phyloP scores from a whole-genome alignment of 2,888 invertebrate genomes.

The Nemapogon koenigi region DNA sequence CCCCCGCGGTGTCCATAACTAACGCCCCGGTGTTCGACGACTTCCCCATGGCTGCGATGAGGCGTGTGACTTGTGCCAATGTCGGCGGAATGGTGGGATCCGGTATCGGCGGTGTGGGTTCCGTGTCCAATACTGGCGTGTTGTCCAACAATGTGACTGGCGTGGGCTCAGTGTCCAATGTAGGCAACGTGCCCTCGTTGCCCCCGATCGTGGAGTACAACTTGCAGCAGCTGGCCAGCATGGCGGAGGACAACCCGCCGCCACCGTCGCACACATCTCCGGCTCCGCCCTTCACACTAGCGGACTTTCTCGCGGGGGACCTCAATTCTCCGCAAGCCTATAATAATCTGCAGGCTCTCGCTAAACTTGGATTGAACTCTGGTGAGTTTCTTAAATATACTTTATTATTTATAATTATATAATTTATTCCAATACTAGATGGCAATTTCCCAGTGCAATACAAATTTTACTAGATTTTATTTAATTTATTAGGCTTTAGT shows the following conservation, averaged over 20 bases:
- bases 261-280: constrained; percentile 62
- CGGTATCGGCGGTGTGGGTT: constrained; percentile 29
- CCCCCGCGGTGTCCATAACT: constrained; percentile 61
- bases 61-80: constrained; percentile 42
- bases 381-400: constrained; percentile 45
- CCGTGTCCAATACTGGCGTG: constrained; percentile 30
- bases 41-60: constrained; percentile 59
- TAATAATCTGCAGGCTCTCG: constrained; percentile 88
- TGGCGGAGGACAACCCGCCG: constrained; percentile 73
- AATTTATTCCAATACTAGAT: too few relatives aligned
- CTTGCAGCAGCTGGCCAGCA: constrained; percentile 81
- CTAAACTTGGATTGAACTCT: constrained; percentile 80
- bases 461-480: too few relatives aligned
- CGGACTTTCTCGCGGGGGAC: constrained; percentile 79
- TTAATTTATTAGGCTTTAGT: too few relatives aligned
- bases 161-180: constrained; percentile 31
- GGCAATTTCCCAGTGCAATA: too few relatives aligned
- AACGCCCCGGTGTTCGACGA: constrained; percentile 82
- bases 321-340: constrained; percentile 76
- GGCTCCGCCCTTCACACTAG: constrained; percentile 74
- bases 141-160: constrained; percentile 33
- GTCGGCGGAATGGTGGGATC: constrained; percentile 22
- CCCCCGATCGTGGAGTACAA: constrained; percentile 87
- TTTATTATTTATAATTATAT: too few relatives aligned
- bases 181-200: constrained; percentile 39